A percentile compares a stretch with the other conserved stretches of the same genome.
phyloP scores from a whole-genome alignment of 2,888 invertebrate species.

The Smittia sp. region DNA sequence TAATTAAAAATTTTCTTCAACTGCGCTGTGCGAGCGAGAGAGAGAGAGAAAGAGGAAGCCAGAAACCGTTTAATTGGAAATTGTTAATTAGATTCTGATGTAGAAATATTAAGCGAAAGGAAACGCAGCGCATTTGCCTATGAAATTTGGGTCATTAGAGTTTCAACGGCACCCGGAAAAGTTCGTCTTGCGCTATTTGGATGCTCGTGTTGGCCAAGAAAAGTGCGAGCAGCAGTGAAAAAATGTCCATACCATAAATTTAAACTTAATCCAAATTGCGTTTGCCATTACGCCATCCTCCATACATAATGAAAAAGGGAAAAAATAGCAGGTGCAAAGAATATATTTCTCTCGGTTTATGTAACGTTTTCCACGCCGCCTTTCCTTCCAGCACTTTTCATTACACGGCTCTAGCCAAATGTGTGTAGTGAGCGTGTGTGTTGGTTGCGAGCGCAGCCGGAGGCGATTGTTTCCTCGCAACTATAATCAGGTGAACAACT shows the following conservation, averaged over 20 bases:
- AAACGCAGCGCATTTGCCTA: constrained; percentile 32
- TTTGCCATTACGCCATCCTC: constrained; percentile 38
- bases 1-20: constrained; percentile 10
- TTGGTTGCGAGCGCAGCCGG: not conserved
- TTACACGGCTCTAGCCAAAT: not conserved
- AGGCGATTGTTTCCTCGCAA: not conserved
- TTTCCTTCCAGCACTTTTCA: not conserved
- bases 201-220: not conserved
- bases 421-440: not conserved
- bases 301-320: constrained; percentile 40
- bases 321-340: constrained; percentile 41
- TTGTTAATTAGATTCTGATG: constrained; percentile 34
- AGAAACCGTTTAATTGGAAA: constrained; percentile 37
- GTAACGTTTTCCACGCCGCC: not conserved
- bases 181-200: not conserved
- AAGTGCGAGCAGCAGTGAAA: constrained; percentile 1
- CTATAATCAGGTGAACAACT: not conserved
- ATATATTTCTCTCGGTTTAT: constrained; percentile 11
- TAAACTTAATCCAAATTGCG: constrained; percentile 42
- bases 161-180: constrained; percentile 15
- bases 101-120: not conserved
- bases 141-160: constrained; percentile 36
- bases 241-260: constrained; percentile 42
- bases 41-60: not conserved
- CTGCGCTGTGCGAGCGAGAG: constrained; percentile 1